phyloP scores from a whole-genome alignment of 2,797 vertebrate genomes.

The Crenichthys baileyi region DNA sequence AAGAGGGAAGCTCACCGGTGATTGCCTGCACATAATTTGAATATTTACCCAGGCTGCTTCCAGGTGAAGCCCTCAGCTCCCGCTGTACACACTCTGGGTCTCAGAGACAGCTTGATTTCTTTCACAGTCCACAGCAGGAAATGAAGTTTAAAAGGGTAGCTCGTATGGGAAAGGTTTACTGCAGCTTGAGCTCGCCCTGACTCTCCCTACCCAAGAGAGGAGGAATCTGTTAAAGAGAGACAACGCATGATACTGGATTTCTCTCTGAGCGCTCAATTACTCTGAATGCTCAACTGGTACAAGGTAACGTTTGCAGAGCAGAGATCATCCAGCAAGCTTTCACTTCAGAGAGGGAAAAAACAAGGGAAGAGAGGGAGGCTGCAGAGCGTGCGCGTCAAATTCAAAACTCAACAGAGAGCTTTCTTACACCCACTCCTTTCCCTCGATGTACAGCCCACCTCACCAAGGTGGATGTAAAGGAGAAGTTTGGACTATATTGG shows the following conservation, averaged over 20 bases:
- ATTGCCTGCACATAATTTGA: slow-evolving; percentile 38
- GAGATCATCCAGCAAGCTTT: slow-evolving; percentile 41
- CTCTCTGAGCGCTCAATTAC: slow-evolving; percentile 62
- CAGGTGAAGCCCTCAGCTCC: slow-evolving; percentile 11
- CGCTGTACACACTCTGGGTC: slow-evolving; percentile 7
- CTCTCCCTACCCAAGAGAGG: slow-evolving; percentile 45
- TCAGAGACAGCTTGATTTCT: slow-evolving; percentile 30
- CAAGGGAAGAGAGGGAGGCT: slow-evolving; percentile 32
- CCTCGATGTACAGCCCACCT: slow-evolving; percentile 59
- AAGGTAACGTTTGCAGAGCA: slow-evolving; percentile 46
- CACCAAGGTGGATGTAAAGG: slow-evolving; percentile 53
- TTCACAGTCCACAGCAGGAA: slow-evolving; percentile 45
- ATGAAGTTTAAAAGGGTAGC: slow-evolving; percentile 48
- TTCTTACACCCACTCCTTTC: slow-evolving; percentile 51
- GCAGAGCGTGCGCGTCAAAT: slow-evolving; percentile 51
- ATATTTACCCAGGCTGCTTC: slow-evolving; percentile 36
- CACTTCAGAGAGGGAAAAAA: slow-evolving; percentile 50
- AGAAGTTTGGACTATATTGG: slow-evolving; percentile 50
- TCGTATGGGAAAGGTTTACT: slow-evolving; percentile 44
- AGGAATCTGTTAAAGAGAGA: slow-evolving; percentile 57
- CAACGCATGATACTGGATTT: slow-evolving; percentile 48
- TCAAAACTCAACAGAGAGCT: slow-evolving; percentile 62
- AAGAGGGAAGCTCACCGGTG: slow-evolving; percentile 10
- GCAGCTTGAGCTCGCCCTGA: slow-evolving; percentile 37
- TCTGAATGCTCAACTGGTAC: slow-evolving; percentile 68